Conservation (phyloP, 2,113 vertebrate species). For the Chaenocephalus aceratus region DNA sequence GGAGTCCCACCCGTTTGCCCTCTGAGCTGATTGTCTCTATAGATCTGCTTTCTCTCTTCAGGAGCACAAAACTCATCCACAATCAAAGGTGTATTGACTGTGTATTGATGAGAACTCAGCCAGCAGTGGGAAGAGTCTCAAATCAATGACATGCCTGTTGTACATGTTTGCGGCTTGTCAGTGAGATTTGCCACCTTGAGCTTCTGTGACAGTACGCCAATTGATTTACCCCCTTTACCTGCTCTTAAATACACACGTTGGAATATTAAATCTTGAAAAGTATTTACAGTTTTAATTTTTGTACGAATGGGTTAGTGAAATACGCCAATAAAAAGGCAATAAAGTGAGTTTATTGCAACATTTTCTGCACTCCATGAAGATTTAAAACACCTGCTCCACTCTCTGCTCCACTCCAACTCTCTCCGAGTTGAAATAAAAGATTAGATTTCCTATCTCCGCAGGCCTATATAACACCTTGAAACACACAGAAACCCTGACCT, state of each 20-base stretch:
- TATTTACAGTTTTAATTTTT: neutral
- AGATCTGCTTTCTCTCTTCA: conserved; percentile 76
- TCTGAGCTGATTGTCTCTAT: conserved; percentile 79
- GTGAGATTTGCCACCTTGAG: conserved; percentile 66
- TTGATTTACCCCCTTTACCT: conserved; percentile 11
- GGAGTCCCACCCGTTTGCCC: conserved; percentile 67
- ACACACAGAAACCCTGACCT: neutral
- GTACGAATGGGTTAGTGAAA: neutral
- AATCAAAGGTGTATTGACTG: conserved; percentile 84
- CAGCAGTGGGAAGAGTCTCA: conserved; percentile 73
- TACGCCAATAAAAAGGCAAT: neutral
- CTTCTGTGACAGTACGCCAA: conserved; percentile 33
- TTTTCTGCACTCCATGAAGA: neutral
- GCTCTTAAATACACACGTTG: neutral
- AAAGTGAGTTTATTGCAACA: neutral
- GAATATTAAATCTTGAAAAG: neutral
- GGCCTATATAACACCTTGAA: neutral
- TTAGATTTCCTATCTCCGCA: neutral
- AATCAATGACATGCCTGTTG: conserved; percentile 80
- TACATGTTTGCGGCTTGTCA: conserved; percentile 56
- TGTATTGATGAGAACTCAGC: conserved; percentile 74
- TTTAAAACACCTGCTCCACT: neutral
- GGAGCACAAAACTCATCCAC: conserved; percentile 79
- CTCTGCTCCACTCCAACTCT: neutral
- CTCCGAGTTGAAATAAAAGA: neutral